Conservation (phyloP, 1,140 invertebrate genomes). For the Rhopalosiphum padi region DNA sequence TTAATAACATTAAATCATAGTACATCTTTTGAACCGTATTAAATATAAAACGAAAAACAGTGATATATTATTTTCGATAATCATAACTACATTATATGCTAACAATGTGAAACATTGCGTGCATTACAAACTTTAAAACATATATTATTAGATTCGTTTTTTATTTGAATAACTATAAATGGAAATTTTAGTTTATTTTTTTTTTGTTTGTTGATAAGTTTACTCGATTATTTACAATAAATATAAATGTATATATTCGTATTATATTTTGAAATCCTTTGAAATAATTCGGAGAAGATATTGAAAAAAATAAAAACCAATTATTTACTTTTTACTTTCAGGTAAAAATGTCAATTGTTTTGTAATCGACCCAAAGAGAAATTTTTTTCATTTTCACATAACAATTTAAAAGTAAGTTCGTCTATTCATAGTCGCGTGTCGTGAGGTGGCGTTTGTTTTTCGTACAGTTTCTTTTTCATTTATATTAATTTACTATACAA, state of each 20-base stretch:
- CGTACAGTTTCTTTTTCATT: constrained; percentile 1
- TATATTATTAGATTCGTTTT: constrained; percentile 1
- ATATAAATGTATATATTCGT: not conserved
- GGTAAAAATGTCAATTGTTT: not conserved
- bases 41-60: not conserved
- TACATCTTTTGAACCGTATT: not conserved
- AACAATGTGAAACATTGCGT: not conserved
- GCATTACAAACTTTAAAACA: not conserved
- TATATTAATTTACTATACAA: constrained; percentile 18
- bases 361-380: not conserved
- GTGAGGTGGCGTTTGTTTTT: not conserved
- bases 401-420: not conserved
- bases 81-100: not conserved
- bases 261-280: not conserved
- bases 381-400: not conserved
- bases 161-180: not conserved
- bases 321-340: not conserved
- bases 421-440: not conserved
- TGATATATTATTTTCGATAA: not conserved
- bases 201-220: not conserved
- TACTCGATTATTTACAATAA: not conserved
- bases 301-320: not conserved
- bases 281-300: not conserved
- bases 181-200: not conserved
- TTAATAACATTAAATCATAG: constrained; percentile 3